Evolutionary conservation across 2,797 vertebrate species (phyloP), one percentile per base, ranked within the genome.

Genomic region (Poeciliopsis gracilis): DNA sequence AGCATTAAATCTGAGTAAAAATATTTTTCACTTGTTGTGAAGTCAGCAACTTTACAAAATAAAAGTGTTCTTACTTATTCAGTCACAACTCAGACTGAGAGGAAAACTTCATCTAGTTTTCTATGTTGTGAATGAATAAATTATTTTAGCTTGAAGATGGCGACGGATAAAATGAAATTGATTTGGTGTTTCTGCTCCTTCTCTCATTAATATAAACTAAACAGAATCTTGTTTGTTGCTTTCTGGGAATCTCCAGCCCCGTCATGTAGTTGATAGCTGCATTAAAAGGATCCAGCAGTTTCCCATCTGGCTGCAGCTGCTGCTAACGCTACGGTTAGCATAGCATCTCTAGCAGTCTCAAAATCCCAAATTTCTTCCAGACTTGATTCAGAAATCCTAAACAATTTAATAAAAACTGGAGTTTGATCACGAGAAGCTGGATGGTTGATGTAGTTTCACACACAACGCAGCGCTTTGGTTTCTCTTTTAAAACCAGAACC

Each of bases 371-470:
- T 88, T 74, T 89, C 76, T 86, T 91, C 90, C 89, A 93, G 91
- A 88, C 59, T 91, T 84, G 83, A 90, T 84, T 82, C 87, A 90
- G 84, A 89, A 87, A 92, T 87, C 86, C 81, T 75, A 85, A 91
- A 92, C 87, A 89, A 81, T 70, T 79, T 66, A 90, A 84, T 91
- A 77, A 91, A 91, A 91, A 88, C 84, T 78, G 71, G 63, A 45
- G 72, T 81, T 80, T 72, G 84, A 84, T 88, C 70, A 77, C 75
- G 67, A 87, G 81, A 82, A 70, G 80, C 88, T 87, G 30, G 51
- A 81, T 63, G 51, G 59, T 53, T 45, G 47, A 78, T 82, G 80
- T 33, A 84, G 81, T 88, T 87, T 15, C 45, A 47, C 15, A 16
- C 46, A 5, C 15, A 16, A 5, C 4, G 4, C 15, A 1, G 4